Evolutionary conservation across 2,888 invertebrate species (phyloP).

Genomic region (Agapostemon virescens): DNA sequence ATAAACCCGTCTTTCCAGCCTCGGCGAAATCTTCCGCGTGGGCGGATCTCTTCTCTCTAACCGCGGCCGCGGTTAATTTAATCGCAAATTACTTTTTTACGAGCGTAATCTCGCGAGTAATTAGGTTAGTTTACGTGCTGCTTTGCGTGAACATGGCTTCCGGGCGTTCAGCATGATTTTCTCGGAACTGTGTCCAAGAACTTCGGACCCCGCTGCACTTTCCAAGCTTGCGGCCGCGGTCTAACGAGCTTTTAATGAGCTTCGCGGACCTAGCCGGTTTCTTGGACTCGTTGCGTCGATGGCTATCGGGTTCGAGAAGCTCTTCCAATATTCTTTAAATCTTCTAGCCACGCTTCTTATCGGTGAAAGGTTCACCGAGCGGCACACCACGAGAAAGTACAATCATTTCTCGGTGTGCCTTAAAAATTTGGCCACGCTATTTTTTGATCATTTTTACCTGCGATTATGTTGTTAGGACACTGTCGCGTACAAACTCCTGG

Average conservation of each 20-base stretch:
- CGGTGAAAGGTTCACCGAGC: neutral
- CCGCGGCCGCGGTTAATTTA: conserved; percentile 40
- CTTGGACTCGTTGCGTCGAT: conserved; percentile 58
- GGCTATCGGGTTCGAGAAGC: conserved; percentile 62
- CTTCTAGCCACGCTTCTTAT: neutral
- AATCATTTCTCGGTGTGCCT: neutral
- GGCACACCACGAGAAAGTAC: neutral
- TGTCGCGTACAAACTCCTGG: neutral
- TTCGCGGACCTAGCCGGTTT: conserved; percentile 53
- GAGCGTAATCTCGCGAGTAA: conserved; percentile 52
- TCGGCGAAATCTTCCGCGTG: neutral
- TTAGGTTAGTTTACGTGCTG: conserved; percentile 48
- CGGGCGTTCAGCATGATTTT: conserved; percentile 57
- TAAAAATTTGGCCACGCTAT: neutral
- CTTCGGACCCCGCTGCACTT: conserved; percentile 11
- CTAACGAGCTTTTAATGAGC: conserved; percentile 76
- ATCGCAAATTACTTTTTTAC: conserved; percentile 56
- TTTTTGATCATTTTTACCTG: neutral
- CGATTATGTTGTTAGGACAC: too few species aligned
- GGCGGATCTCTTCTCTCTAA: neutral
- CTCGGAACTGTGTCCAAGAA: conserved; percentile 42
- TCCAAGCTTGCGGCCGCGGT: conserved; percentile 50
- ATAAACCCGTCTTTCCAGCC: neutral
- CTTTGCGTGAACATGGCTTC: conserved; percentile 35
- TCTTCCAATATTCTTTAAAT: conserved; percentile 27